Evolutionary conservation across 2,888 invertebrate genomes (phyloP).

Genomic region (Toxonevra muliebris): DNA sequence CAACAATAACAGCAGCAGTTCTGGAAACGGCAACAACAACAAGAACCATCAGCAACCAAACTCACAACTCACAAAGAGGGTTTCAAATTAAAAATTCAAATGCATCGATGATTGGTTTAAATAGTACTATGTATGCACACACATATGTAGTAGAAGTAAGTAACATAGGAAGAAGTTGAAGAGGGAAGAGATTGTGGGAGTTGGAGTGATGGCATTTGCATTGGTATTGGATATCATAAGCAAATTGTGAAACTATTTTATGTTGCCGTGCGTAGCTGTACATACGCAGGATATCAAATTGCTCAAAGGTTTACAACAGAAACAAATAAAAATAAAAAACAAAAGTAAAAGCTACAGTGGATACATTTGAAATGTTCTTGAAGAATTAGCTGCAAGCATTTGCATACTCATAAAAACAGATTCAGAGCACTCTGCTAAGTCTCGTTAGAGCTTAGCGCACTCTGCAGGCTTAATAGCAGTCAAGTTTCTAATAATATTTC

Average conservation of each 20-base stretch:
- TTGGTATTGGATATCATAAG: slow-evolving; percentile 7
- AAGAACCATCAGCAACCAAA: slow-evolving; percentile 14
- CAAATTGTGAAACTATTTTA: slow-evolving; percentile 22
- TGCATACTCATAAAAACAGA: too few species aligned
- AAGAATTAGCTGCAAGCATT: too few species aligned
- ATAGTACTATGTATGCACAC: neutral
- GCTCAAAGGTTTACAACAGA: slow-evolving; percentile 18
- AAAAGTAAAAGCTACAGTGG: too few species aligned
- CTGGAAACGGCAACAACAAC: slow-evolving; percentile 37
- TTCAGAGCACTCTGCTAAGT: too few species aligned
- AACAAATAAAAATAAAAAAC: too few species aligned
- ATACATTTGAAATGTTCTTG: too few species aligned
- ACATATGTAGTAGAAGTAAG: neutral
- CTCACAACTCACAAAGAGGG: slow-evolving; percentile 11
- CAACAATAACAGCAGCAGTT: slow-evolving; percentile 16
- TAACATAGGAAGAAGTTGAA: neutral
- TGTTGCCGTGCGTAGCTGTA: slow-evolving; percentile 26
- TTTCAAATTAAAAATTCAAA: slow-evolving; percentile 19
- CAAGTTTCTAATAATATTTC: too few species aligned
- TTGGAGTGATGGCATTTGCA: neutral
- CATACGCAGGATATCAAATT: slow-evolving; percentile 31
- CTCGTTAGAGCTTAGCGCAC: too few species aligned
- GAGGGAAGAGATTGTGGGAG: neutral
- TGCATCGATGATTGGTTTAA: slow-evolving; percentile 25
- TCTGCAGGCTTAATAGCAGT: too few species aligned